Evolutionary conservation across 2,888 invertebrate genomes (phyloP), one percentile per base, ranked within the genome.

Genomic region (Amphipyra berbera): DNA sequence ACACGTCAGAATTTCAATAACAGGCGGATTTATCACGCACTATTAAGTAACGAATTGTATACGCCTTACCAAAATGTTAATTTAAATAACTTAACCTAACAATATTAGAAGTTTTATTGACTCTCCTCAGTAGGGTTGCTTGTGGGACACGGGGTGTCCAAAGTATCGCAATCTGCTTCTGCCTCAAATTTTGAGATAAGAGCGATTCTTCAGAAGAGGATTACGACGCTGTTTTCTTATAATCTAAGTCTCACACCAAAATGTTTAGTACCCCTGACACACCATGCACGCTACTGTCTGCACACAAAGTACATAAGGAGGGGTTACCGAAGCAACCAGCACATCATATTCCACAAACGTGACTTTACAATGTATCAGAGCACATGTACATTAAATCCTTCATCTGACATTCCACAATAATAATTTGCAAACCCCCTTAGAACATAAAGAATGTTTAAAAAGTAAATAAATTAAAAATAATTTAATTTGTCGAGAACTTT

Each of bases 61-160:
- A 38, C 7, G 14, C 7, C 21, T 33, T 15, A 45, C 0, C 9
- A 38, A 30, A 38, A 13, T 42, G 14, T 3, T 21, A 21, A 9
- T 52, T 27, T 27, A 35, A 40, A 27, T 40, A 46, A 44, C 53
- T 50, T 68, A 45, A 59, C 21, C 63, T 70, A 78, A 30, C 13
- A 50, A 55, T 55, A 45, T 49, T 54, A 41, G 14, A 47, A 35
- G 10, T 59, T 44, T 61, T 38, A 76, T 76, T 78, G 79, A 76
- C 76, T 71, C 60, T 68, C 61, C 52, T 30, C 37, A 46, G 78
- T 78, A 76, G 76, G 76, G 76, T 27, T 54, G 41, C 53, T 55
- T 78, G 58, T 68, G 68, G 63, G 78, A 75, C 76, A 67, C 53
- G n/a, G n/a, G 6, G 42, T 61, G 61, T 70, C 78, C 71, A 50